These are phyloP conservation scores for Scotopteryx bipunctaria DNA, from an alignment of 2,888 invertebrate genomes.

Conservation along the genomic window DNA sequence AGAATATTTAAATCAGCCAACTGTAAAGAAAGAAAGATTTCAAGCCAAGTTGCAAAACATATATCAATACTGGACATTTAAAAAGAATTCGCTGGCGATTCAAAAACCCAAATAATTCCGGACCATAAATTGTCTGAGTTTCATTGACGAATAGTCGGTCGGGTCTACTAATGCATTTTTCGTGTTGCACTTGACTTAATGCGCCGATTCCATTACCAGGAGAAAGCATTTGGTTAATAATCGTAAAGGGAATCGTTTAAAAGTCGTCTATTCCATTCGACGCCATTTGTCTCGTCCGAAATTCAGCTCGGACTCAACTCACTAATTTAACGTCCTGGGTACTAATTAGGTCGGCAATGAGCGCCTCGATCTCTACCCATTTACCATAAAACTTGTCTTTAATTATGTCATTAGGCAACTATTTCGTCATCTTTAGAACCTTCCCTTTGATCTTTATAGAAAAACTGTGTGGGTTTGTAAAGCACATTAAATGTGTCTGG, in stretches of 20 bases:
- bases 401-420: constrained; percentile 1
- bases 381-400: constrained; percentile 23
- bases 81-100: background rate
- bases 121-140: background rate
- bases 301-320: constrained; percentile 37
- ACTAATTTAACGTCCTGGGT: constrained; percentile 24
- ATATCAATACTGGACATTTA: too few relatives aligned
- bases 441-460: too few relatives aligned
- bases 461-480: too few relatives aligned
- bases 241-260: constrained; percentile 52
- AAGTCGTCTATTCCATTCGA: constrained; percentile 46
- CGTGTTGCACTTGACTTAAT: constrained; percentile 83
- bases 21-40: too few relatives aligned
- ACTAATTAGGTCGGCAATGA: constrained; percentile 29
- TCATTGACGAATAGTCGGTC: constrained; percentile 69
- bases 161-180: constrained; percentile 77
- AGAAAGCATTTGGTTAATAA: constrained; percentile 49
- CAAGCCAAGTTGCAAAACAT: too few relatives aligned
- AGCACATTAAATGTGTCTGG: too few relatives aligned
- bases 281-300: constrained; percentile 42
- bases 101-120: background rate
- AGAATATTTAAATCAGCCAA: too few relatives aligned
- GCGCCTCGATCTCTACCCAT: constrained; percentile 9
- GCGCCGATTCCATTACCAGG: constrained; percentile 55
- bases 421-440: too few relatives aligned